phyloP scores from a whole-genome alignment of 2,113 vertebrate genomes.

The Chunga burmeisteri region DNA sequence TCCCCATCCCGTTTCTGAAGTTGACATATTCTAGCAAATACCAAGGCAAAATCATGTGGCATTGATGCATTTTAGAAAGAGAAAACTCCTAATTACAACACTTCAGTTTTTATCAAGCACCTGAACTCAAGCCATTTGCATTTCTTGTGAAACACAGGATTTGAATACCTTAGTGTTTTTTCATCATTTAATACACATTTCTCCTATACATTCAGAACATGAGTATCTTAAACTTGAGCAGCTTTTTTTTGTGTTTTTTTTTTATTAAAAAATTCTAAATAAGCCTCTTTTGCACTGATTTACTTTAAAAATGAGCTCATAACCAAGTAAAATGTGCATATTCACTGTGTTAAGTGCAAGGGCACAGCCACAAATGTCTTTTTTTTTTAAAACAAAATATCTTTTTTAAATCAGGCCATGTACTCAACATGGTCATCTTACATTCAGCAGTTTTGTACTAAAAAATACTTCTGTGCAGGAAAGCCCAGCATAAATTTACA shows the following conservation, averaged over 20 bases:
- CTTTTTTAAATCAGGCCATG: constrained; percentile 78
- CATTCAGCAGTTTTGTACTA: constrained; percentile 96
- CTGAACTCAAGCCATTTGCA: neutral
- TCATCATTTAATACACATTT: neutral
- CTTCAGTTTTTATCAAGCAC: neutral
- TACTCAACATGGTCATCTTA: constrained; percentile 80
- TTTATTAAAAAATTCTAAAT: constrained; percentile 56
- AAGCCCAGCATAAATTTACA: constrained; percentile 90
- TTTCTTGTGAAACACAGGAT: neutral
- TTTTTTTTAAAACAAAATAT: constrained; percentile 80
- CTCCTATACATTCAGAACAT: constrained; percentile 15
- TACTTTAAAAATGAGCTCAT: constrained; percentile 69
- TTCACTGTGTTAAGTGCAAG: constrained; percentile 82
- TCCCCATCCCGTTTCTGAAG: neutral
- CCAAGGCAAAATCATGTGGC: neutral
- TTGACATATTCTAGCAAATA: neutral
- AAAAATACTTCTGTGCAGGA: constrained; percentile 94
- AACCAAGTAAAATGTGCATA: constrained; percentile 76
- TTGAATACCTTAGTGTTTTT: neutral
- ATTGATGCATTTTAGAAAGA: neutral
- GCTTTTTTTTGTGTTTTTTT: neutral
- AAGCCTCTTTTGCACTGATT: constrained; percentile 74
- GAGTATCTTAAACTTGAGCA: constrained; percentile 23
- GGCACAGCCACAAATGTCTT: constrained; percentile 69
- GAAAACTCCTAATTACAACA: neutral